phyloP scores from a whole-genome alignment of 2,113 vertebrate genomes.

The crab-eating macaque (Macaca fascicularis) region T2T-MFA8v1.1 NC_088390.1:79706501-79707000 shows the following conservation, averaged over 20 bases:
- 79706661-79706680: neutral
- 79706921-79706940: constrained; percentile 97
- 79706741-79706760: neutral
- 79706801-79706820: accelerated
- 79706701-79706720: neutral
- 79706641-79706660: neutral
- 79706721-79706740: neutral
- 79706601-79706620: accelerated
- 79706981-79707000: constrained; percentile 95
- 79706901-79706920: constrained; percentile 90
- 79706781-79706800: neutral
- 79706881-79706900: accelerated
- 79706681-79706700: accelerated
- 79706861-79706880: accelerated
- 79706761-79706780: neutral
- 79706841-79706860: neutral
- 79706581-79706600: accelerated
- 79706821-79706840: neutral
- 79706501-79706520: neutral
- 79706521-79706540: accelerated
- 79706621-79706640: accelerated
- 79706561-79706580: accelerated
- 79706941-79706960: constrained; percentile 94
- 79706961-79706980: constrained; percentile 96
- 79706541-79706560: neutral